Conservation (phyloP, 2,797 vertebrate genomes). For the Pachyuromys duprasi region DNA sequence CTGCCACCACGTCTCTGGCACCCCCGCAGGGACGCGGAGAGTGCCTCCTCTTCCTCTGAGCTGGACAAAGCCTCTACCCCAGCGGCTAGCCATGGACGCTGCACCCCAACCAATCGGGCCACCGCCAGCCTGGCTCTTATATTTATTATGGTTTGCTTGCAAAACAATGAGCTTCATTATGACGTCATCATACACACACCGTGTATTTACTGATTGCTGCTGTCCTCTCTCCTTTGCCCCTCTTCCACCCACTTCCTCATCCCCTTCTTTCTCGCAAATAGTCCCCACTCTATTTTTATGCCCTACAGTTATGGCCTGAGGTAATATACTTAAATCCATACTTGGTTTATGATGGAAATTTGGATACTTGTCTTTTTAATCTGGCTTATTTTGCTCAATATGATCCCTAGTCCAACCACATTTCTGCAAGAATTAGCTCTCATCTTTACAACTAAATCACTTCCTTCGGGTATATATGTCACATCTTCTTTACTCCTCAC, state of each 20-base stretch:
- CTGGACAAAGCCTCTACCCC: neutral
- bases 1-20: neutral
- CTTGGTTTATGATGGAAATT: neutral
- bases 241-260: neutral
- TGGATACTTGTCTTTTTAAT: neutral
- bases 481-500: neutral
- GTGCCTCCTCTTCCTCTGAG: neutral
- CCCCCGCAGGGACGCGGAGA: neutral
- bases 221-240: neutral
- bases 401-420: neutral
- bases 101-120: neutral
- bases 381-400: neutral
- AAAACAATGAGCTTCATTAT: constrained; percentile 7
- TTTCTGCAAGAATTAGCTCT: neutral
- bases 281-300: too few relatives aligned
- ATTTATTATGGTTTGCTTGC: neutral
- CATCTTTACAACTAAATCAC: neutral
- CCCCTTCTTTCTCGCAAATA: neutral
- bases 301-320: neutral
- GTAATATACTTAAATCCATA: neutral
- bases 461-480: neutral
- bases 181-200: neutral
- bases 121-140: neutral
- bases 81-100: neutral
- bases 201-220: neutral